Evolutionary conservation across 2,113 vertebrate species (phyloP).

Genomic region (Hyla sarda): DNA sequence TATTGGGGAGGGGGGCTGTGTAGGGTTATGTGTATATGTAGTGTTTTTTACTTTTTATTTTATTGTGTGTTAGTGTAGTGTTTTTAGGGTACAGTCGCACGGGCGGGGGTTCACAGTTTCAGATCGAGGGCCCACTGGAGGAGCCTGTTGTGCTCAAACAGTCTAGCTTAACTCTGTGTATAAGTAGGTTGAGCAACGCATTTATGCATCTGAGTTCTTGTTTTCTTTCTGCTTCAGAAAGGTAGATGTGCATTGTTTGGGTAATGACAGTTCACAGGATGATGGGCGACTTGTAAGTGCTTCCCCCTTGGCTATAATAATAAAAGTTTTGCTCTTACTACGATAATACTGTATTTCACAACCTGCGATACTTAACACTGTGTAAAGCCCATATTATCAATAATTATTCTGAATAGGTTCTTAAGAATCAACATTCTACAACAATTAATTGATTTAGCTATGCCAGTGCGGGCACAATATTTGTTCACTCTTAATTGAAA

Average conservation of each 20-base stretch:
- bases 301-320: background rate
- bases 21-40: too few relatives aligned
- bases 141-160: background rate
- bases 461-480: background rate
- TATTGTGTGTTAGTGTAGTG: too few relatives aligned
- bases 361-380: background rate
- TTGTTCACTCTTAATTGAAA: slow-evolving; percentile 26
- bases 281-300: background rate
- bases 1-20: too few relatives aligned
- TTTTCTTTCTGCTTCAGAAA: background rate
- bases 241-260: background rate
- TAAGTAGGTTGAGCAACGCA: background rate
- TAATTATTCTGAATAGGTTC: background rate
- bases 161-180: background rate
- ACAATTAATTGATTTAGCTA: background rate
- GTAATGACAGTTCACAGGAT: background rate
- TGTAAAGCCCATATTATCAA: background rate
- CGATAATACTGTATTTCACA: background rate
- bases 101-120: too few relatives aligned
- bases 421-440: background rate
- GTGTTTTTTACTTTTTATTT: too few relatives aligned
- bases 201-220: background rate
- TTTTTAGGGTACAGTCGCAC: too few relatives aligned
- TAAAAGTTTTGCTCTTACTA: background rate
- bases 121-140: background rate